phyloP scores from a whole-genome alignment of 2,888 invertebrate species.

The Drosophila gaucha region DNA sequence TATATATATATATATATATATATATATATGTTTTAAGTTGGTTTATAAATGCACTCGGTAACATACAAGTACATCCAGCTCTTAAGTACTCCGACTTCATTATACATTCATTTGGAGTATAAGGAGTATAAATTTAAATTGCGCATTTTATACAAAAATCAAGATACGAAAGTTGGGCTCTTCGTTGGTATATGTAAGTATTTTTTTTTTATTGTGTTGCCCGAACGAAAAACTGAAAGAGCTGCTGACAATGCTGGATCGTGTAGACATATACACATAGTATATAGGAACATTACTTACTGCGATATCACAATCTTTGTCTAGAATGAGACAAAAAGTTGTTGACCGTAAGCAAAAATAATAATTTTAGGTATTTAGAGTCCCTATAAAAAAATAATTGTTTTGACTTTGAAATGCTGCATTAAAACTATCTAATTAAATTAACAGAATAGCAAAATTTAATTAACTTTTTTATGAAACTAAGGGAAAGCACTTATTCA shows the following conservation, averaged over 20 bases:
- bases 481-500: not conserved
- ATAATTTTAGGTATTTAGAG: not conserved
- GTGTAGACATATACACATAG: not conserved
- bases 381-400: not conserved
- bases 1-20: not conserved
- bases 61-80: too few species aligned
- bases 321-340: not conserved
- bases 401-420: not conserved
- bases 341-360: not conserved
- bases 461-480: not conserved
- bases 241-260: not conserved
- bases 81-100: not conserved
- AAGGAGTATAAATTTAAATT: not conserved
- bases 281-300: not conserved
- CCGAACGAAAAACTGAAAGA: not conserved
- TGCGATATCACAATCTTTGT: not conserved
- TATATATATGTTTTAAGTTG: not conserved
- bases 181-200: not conserved
- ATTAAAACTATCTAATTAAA: constrained; percentile 9
- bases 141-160: not conserved
- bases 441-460: not conserved
- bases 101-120: not conserved
- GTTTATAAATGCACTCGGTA: too few species aligned
- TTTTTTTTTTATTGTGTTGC: not conserved
- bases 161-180: not conserved